A percentile compares a stretch with the other conserved stretches of the same genome.
Evolutionary conservation across 2,113 vertebrate genomes (phyloP).

Genomic region (Corythaixoides concolor): DNA sequence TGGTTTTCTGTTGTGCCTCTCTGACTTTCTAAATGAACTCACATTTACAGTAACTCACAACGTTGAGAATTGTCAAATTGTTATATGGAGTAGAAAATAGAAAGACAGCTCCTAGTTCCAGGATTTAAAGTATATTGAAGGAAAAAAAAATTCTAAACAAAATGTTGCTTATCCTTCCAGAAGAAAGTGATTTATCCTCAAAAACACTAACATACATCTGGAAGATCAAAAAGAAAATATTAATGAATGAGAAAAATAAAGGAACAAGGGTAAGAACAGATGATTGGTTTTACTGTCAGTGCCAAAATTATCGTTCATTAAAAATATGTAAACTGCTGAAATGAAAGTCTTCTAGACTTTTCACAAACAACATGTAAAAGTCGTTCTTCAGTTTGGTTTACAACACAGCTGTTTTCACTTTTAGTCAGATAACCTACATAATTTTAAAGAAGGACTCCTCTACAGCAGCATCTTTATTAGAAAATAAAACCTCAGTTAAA

Average conservation of each 20-base stretch:
- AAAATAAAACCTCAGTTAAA: neutral
- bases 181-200: neutral
- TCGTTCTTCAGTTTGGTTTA: neutral
- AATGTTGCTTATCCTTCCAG: neutral
- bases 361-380: neutral
- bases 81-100: neutral
- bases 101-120: neutral
- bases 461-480: neutral
- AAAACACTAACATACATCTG: neutral
- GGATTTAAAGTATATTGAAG: neutral
- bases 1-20: neutral
- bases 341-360: neutral
- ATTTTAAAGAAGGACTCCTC: neutral
- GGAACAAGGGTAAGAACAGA: neutral
- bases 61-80: neutral
- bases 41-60: neutral
- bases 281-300: neutral
- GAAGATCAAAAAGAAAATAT: neutral
- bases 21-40: neutral
- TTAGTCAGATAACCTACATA: neutral
- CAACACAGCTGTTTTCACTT: neutral
- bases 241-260: neutral
- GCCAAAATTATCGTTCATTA: neutral
- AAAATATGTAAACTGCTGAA: neutral
- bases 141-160: neutral